Evolutionary conservation across 1,140 invertebrate genomes (phyloP).

Genomic region (Atopsyche davidsoni): DNA sequence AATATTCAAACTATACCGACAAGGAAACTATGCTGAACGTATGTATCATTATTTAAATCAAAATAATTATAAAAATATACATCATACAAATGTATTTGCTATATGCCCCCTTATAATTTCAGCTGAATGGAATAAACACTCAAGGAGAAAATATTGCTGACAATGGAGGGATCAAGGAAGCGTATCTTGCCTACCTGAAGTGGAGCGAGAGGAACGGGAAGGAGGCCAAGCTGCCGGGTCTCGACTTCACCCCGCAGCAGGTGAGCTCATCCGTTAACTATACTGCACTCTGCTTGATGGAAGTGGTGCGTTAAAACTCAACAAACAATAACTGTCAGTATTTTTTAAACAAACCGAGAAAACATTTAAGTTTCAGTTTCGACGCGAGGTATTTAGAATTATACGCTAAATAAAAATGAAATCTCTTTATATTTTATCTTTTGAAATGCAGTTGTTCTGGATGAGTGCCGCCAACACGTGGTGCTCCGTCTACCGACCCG

Average conservation of each 20-base stretch:
- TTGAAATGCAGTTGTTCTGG: slow-evolving; percentile 56
- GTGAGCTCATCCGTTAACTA: slow-evolving; percentile 34
- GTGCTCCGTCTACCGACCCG: slow-evolving; percentile 56
- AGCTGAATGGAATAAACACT: slow-evolving; percentile 83
- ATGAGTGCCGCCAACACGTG: slow-evolving; percentile 56
- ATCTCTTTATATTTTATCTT: no score
- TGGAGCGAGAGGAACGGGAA: slow-evolving; percentile 60
- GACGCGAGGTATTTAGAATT: no score
- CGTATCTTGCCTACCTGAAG: slow-evolving; percentile 72
- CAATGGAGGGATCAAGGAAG: slow-evolving; percentile 82
- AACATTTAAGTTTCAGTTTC: no score
- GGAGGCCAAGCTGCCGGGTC: slow-evolving; percentile 61
- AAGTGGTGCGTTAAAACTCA: no score
- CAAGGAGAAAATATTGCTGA: slow-evolving; percentile 92
- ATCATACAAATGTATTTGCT: not conserved
- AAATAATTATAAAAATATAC: not conserved
- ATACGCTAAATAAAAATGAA: no score
- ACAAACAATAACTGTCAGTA: no score
- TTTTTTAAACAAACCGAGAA: no score
- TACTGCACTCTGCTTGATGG: no score
- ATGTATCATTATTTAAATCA: slow-evolving; percentile 33
- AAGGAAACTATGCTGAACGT: slow-evolving; percentile 65
- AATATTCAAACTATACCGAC: slow-evolving; percentile 79
- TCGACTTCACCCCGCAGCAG: slow-evolving; percentile 65
- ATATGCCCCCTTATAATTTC: slow-evolving; percentile 28